phyloP scores from a whole-genome alignment of 2,888 invertebrate genomes.

The Andrena bicolor region DNA sequence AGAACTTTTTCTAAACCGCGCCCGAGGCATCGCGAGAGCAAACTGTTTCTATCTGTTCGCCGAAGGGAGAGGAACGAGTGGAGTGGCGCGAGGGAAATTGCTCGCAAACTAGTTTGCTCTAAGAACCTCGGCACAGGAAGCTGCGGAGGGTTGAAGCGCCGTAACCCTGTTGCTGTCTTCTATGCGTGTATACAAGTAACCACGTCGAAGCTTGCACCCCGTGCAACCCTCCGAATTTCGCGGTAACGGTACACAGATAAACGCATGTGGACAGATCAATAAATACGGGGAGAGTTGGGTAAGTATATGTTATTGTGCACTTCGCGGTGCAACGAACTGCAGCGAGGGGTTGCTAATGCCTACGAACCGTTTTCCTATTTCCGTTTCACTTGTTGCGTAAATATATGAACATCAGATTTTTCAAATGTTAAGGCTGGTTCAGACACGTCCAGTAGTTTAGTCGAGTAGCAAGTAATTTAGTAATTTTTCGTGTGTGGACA shows the following conservation, averaged over 20 bases:
- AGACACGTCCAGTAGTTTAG: too few species aligned
- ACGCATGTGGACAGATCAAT: conserved; percentile 52
- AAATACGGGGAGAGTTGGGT: conserved; percentile 21
- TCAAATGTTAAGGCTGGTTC: too few species aligned
- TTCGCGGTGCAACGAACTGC: conserved; percentile 9
- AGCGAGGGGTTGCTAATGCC: not conserved
- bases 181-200: not conserved
- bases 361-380: not conserved
- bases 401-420: too few species aligned
- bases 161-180: conserved; percentile 46
- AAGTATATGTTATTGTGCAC: conserved; percentile 20
- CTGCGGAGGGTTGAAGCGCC: conserved; percentile 27
- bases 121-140: conserved; percentile 23
- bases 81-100: conserved; percentile 9
- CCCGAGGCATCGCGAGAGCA: not conserved
- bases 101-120: conserved; percentile 40
- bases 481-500: too few species aligned
- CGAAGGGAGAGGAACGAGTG: conserved; percentile 1
- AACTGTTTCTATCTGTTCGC: not conserved
- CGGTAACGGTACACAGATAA: conserved; percentile 26
- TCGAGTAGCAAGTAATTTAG: too few species aligned
- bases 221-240: conserved; percentile 47
- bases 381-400: not conserved
- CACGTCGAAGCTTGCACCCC: conserved; percentile 39
- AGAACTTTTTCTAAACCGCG: not conserved